Evolutionary conservation across 2,113 vertebrate genomes (phyloP), one percentile per base, ranked within the genome.

Genomic region (Heterocephalus glaber): DNA sequence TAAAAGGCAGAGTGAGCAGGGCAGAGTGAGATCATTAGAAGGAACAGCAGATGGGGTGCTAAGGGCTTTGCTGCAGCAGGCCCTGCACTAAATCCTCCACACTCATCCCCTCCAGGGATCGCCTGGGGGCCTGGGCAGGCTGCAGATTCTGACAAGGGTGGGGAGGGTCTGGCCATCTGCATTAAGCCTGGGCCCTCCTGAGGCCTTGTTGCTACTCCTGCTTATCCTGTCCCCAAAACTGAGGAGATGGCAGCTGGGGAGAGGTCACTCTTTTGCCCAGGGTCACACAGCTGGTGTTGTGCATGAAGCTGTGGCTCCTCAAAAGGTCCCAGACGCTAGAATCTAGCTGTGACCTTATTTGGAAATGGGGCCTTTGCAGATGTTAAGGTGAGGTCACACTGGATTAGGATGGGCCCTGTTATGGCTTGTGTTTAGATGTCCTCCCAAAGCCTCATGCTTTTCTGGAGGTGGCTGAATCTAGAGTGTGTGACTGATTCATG

Each of bases 21-120:
- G 63, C 81, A 8, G 44, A 87, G 49, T 47, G 13, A 9, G 6
- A 12, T 16, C 12, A 49, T 8, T 26, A 56, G 89, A 54, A 74
- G 3, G 6, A 56, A 49, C 20, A 30, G 41, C 86, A 12, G 26
- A 7, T 2, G 0, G 0, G 5, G 24, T 3, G 5, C 3, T 33
- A 52, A 24, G 81, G 13, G n/a, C 35, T 66, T 19, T 2, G 9
- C n/a, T 0, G 16, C 1, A 35, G 11, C 28, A 61, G 47, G 41
- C 5, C 17, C 17, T 3, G 44, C 8, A 35, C 7, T 17, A 9
- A 7, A 44, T 7, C 56, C 38, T 79, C 24, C 14, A 7, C 30
- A 16, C 26, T 13, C 13, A 22, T 33, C 8, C 41, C 0, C 11
- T 16, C 41, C 12, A 6, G 3, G 24, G 47, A 49, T 19, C 35